A percentile compares a stretch with the other conserved stretches of the same genome.
Evolutionary conservation across 2,888 invertebrate species (phyloP).

Genomic region (Siphonodentalium dalli): DNA sequence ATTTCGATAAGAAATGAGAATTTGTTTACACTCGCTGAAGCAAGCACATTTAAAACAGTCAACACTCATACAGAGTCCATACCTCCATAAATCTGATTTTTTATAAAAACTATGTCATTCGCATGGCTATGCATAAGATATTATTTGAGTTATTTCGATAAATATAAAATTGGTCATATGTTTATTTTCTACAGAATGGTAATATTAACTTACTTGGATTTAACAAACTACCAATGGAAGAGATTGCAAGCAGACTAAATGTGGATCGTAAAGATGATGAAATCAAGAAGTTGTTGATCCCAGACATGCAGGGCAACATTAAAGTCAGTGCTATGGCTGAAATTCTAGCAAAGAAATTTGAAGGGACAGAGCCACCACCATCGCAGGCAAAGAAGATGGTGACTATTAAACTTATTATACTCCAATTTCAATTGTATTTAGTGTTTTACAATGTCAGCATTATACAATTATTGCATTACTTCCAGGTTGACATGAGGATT

Average conservation of each 20-base stretch:
- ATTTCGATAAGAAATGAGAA: too few species aligned
- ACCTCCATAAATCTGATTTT: too few species aligned
- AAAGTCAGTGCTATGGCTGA: constrained; percentile 58
- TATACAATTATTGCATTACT: too few species aligned
- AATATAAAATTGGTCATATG: too few species aligned
- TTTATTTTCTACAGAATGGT: constrained; percentile 29
- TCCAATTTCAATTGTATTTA: too few species aligned
- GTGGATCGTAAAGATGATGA: constrained; percentile 25
- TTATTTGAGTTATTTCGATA: not conserved
- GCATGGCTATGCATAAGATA: too few species aligned
- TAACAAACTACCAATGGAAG: constrained; percentile 54
- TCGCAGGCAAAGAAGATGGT: constrained; percentile 36
- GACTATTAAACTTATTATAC: constrained; percentile 17
- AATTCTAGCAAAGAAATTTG: constrained; percentile 52
- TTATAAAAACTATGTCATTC: too few species aligned
- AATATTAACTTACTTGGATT: constrained; percentile 42
- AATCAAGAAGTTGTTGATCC: constrained; percentile 29
- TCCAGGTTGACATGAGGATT: too few species aligned
- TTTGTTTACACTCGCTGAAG: too few species aligned
- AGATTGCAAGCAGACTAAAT: constrained; percentile 48
- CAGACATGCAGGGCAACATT: constrained; percentile 42
- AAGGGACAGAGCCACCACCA: constrained; percentile 36
- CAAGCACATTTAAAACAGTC: too few species aligned
- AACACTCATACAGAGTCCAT: too few species aligned
- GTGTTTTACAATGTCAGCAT: too few species aligned